Percentiles rank a stretch among this genome's conserved stretches.
Conservation (phyloP, 2,797 vertebrate genomes). For the Linurgus olivaceus region DNA sequence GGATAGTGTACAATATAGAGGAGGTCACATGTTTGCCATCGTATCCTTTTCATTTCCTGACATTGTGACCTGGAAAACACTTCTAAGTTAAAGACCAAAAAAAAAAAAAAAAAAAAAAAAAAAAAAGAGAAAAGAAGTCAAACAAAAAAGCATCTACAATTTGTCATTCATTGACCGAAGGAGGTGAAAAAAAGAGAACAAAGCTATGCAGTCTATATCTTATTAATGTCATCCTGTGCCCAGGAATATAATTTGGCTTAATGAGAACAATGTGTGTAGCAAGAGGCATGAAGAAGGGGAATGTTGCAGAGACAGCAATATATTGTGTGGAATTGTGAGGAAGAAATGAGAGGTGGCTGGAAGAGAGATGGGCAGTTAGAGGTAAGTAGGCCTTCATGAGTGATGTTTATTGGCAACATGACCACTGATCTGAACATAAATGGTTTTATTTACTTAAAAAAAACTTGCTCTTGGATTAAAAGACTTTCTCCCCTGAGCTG, state of each 20-base stretch:
- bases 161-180: neutral
- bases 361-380: neutral
- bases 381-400: neutral
- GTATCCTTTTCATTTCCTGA: neutral
- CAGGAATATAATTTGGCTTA: neutral
- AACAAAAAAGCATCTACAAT: neutral
- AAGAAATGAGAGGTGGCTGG: neutral
- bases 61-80: neutral
- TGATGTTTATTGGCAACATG: neutral
- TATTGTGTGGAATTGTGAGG: neutral
- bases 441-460: conserved; percentile 4
- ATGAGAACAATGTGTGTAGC: neutral
- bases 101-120: too few relatives aligned
- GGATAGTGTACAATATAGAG: neutral
- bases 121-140: neutral
- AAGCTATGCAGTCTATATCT: neutral
- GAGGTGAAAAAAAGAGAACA: neutral
- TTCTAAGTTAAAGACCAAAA: neutral
- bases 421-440: neutral
- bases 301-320: neutral
- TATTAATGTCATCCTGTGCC: neutral
- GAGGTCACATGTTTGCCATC: neutral
- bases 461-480: neutral
- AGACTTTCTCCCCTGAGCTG: neutral
- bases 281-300: neutral